Conservation (phyloP, 2,113 vertebrate genomes). For the Strix aluco region DNA sequence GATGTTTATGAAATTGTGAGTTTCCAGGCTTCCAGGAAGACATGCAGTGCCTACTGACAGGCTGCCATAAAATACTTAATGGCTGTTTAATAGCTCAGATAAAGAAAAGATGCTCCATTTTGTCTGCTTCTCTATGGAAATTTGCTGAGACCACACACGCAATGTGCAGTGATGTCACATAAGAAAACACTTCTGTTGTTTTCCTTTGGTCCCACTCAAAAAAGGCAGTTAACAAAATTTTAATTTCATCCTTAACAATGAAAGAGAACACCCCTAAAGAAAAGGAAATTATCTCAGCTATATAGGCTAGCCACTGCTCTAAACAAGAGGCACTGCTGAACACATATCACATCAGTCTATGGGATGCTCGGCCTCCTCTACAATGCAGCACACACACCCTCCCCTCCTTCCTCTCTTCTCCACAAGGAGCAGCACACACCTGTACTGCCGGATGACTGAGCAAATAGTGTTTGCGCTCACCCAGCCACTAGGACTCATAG, state of each 20-base stretch:
- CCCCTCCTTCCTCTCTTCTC: neutral
- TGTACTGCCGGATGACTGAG: neutral
- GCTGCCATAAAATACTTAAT: neutral
- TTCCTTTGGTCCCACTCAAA: neutral
- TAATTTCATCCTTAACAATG: neutral
- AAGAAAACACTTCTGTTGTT: neutral
- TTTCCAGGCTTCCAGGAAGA: neutral
- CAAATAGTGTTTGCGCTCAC: neutral
- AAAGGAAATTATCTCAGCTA: neutral
- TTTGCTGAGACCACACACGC: neutral
- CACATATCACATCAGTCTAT: neutral
- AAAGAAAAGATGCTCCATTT: neutral
- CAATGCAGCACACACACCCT: neutral
- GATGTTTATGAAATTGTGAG: neutral
- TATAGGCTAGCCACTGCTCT: neutral
- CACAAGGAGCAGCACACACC: neutral
- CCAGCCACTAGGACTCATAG: neutral
- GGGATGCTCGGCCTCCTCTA: neutral
- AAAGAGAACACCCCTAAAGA: neutral
- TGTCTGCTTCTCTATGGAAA: neutral
- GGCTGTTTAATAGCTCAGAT: conserved; percentile 3
- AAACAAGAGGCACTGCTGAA: neutral
- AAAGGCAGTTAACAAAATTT: neutral
- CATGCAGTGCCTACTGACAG: neutral
- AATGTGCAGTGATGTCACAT: neutral